Evolutionary conservation across 2,797 vertebrate genomes (phyloP).

Genomic region (Chiroxiphia lanceolata): DNA sequence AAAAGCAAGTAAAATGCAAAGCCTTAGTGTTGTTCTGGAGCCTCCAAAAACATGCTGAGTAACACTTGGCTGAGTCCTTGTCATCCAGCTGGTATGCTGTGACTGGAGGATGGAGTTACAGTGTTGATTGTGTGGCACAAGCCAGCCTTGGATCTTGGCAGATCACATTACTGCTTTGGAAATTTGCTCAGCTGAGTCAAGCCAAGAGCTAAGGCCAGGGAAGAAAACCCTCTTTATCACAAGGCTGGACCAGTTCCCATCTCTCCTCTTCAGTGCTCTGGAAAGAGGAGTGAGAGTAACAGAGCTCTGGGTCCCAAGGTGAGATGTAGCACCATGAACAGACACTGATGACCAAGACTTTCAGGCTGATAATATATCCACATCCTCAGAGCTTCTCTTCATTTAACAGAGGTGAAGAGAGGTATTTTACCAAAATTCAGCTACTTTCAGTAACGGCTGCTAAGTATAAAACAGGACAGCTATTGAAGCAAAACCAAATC

Average conservation of each 20-base stretch:
- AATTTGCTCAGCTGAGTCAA: neutral
- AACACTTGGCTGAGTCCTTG: neutral
- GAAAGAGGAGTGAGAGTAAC: neutral
- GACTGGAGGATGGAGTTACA: neutral
- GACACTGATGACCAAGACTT: neutral
- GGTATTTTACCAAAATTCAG: neutral
- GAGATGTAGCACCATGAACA: neutral
- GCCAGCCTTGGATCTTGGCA: neutral
- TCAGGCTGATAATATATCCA: neutral
- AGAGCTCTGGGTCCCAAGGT: neutral
- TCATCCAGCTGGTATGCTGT: neutral
- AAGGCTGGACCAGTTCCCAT: neutral
- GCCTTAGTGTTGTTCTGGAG: neutral
- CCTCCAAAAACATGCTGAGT: neutral
- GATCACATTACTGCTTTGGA: neutral
- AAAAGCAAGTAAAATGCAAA: neutral
- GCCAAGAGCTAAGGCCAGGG: neutral
- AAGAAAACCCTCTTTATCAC: neutral
- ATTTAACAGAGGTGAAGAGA: neutral
- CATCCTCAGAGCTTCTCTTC: neutral
- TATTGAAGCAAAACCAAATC: neutral
- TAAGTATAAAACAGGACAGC: neutral
- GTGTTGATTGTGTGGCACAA: accelerated
- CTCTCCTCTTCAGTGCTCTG: neutral
- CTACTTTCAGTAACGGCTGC: neutral